Percentiles rank a stretch among this genome's conserved stretches.
These are phyloP conservation scores for Lasioglossum villosulum DNA, from an alignment of 2,888 invertebrate species.

Conservation along the genomic window DNA sequence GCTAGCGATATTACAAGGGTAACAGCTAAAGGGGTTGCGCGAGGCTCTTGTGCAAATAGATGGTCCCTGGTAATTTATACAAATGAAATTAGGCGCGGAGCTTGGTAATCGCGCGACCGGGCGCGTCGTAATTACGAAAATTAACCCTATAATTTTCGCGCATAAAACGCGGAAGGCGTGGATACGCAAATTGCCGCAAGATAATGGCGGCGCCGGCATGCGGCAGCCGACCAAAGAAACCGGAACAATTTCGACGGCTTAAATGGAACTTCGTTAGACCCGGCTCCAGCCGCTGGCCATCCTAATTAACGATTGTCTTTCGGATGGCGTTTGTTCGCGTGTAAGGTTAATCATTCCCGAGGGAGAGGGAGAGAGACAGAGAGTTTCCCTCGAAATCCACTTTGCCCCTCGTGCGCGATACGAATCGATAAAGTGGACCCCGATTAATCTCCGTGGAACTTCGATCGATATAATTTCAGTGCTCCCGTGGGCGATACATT, in stretches of 20 bases:
- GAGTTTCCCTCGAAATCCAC: not conserved
- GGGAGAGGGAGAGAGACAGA: not conserved
- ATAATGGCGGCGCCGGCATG: slow-evolving; percentile 41
- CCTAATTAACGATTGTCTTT: slow-evolving; percentile 26
- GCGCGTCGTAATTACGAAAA: slow-evolving; percentile 18
- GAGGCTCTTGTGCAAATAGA: not conserved
- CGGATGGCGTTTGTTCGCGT: not conserved
- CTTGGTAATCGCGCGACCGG: slow-evolving; percentile 11
- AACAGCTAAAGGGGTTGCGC: not conserved
- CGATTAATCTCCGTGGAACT: not conserved
- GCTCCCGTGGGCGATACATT: not conserved
- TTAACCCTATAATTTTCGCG: slow-evolving; percentile 28
- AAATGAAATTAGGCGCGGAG: slow-evolving; percentile 15
- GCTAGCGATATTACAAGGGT: not conserved
- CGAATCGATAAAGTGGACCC: not conserved
- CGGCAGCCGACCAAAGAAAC: slow-evolving; percentile 32
- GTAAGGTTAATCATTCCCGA: not conserved
- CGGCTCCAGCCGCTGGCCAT: not conserved
- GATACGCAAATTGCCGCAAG: slow-evolving; percentile 36
- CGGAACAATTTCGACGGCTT: slow-evolving; percentile 24
- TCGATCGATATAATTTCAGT: not conserved
- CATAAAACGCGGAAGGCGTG: slow-evolving; percentile 21
- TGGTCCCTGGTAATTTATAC: slow-evolving; percentile 1
- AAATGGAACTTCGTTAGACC: slow-evolving; percentile 18
- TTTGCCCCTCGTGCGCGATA: not conserved